phyloP scores from a whole-genome alignment of 64 coral and sea anemone species.

The Orbicella faveolata region DNA sequence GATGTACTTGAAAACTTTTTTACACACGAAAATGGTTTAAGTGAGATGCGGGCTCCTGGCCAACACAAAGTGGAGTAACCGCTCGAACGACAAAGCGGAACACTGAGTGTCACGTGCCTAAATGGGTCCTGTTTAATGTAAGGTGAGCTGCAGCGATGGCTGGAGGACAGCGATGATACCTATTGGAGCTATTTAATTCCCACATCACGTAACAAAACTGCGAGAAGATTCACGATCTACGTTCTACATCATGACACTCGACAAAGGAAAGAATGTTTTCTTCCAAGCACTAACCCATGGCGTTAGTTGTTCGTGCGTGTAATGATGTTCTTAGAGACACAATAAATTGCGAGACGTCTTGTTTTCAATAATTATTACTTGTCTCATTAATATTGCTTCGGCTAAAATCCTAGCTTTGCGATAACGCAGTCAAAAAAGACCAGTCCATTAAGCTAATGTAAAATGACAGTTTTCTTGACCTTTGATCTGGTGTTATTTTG shows the following conservation, averaged over 20 bases:
- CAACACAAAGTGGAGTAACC: neutral
- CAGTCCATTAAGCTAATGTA: constrained; percentile 35
- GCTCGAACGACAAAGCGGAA: neutral
- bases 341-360: neutral
- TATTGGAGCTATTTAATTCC: neutral
- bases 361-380: constrained; percentile 7
- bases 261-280: neutral
- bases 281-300: neutral
- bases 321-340: constrained; percentile 1
- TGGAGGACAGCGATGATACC: neutral
- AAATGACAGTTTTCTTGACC: constrained; percentile 21
- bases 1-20: neutral
- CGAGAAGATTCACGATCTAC: neutral
- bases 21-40: neutral
- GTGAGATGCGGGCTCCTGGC: neutral
- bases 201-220: neutral
- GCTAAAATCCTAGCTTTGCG: neutral
- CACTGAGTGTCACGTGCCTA: neutral
- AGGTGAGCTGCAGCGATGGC: neutral
- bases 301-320: constrained; percentile 12
- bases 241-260: neutral
- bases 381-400: neutral
- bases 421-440: neutral
- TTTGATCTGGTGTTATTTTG: constrained; percentile 15
- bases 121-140: neutral